phyloP scores from a whole-genome alignment of 2,888 invertebrate genomes.

The Parascotia fuliginaria region DNA sequence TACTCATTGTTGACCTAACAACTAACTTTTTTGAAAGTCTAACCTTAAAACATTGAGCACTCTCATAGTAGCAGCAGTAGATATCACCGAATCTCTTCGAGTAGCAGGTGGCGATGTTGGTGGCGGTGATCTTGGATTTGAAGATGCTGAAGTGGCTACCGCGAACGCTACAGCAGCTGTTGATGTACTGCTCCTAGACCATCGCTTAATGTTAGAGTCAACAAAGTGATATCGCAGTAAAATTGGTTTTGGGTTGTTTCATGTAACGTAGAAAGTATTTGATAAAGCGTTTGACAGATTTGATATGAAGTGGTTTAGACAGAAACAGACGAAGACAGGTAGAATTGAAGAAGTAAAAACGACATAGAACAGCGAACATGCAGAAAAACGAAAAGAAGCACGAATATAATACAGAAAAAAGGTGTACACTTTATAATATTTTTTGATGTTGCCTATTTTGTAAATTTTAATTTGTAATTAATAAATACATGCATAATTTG shows the following conservation, averaged over 20 bases:
- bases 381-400: slow-evolving; percentile 15
- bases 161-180: slow-evolving; percentile 96
- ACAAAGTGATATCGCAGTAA: not conserved
- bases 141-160: slow-evolving; percentile 95
- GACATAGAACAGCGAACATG: slow-evolving; percentile 27
- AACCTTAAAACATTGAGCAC: slow-evolving; percentile 93
- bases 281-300: not conserved
- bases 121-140: slow-evolving; percentile 90
- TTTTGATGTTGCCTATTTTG: slow-evolving; percentile 2
- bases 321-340: not conserved
- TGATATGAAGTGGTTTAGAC: not conserved
- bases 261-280: not conserved
- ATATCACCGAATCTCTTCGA: slow-evolving; percentile 90
- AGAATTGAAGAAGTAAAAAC: slow-evolving; percentile 1
- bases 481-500: slow-evolving; percentile 33
- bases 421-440: not conserved
- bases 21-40: too few relatives aligned
- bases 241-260: not conserved
- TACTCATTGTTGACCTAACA: too few relatives aligned
- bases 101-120: slow-evolving; percentile 80
- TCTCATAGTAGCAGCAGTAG: slow-evolving; percentile 97
- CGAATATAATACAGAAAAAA: slow-evolving; percentile 2
- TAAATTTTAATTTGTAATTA: slow-evolving; percentile 1
- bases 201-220: slow-evolving; percentile 18
- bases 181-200: slow-evolving; percentile 91